Evolutionary conservation across 1,140 invertebrate species (phyloP).

Genomic region (Trypoxylus dichotomus): DNA sequence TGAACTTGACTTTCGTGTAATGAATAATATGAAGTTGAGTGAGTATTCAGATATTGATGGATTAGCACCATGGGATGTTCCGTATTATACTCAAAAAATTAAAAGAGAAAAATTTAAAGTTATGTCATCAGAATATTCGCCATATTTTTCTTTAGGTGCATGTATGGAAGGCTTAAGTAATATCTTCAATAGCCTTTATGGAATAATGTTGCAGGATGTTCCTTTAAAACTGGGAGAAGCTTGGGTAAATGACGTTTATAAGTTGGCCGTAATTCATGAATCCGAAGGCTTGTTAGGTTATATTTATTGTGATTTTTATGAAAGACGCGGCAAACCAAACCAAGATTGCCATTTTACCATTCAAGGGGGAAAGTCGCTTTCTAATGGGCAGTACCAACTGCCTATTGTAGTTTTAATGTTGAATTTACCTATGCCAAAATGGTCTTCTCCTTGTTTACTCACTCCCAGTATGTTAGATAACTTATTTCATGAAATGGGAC

Average conservation of each 20-base stretch:
- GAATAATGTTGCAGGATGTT: slow-evolving; percentile 72
- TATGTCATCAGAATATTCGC: slow-evolving; percentile 70
- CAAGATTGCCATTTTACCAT: slow-evolving; percentile 99
- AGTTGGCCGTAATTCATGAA: slow-evolving; percentile 81
- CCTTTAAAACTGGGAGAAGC: slow-evolving; percentile 75
- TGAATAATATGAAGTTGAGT: slow-evolving; percentile 73
- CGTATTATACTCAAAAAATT: slow-evolving; percentile 75
- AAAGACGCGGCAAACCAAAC: slow-evolving; percentile 84
- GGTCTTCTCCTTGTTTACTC: slow-evolving; percentile 78
- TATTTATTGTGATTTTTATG: slow-evolving; percentile 98
- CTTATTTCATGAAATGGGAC: slow-evolving; percentile 98
- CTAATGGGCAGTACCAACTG: slow-evolving; percentile 83
- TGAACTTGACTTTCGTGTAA: slow-evolving; percentile 69
- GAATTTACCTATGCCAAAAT: slow-evolving; percentile 75
- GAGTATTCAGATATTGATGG: slow-evolving; percentile 56
- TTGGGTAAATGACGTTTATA: slow-evolving; percentile 87
- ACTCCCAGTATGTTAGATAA: slow-evolving; percentile 88
- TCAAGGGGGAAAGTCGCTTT: slow-evolving; percentile 80
- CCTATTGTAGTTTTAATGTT: slow-evolving; percentile 95
- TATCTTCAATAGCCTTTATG: slow-evolving; percentile 79
- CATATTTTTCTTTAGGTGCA: slow-evolving; percentile 91
- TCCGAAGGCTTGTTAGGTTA: slow-evolving; percentile 81
- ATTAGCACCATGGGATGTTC: slow-evolving; percentile 81
- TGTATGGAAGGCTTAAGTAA: slow-evolving; percentile 96
- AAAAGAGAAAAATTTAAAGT: slow-evolving; percentile 71